Evolutionary conservation across 2,797 vertebrate species (phyloP), one percentile per base, ranked within the genome.

Genomic region (Darevskia nairensis): DNA sequence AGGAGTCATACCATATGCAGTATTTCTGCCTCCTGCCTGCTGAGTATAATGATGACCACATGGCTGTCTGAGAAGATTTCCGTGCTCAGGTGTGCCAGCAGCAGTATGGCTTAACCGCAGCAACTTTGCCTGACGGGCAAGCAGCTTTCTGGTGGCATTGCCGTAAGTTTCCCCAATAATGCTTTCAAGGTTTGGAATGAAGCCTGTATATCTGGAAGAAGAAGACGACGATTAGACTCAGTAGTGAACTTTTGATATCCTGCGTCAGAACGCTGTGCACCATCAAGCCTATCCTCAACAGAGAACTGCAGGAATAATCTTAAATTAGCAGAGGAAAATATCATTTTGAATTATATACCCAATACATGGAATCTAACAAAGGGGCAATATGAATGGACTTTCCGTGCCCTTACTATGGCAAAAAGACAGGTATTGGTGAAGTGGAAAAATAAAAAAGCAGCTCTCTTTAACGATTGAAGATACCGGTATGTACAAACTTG

Each of bases 111-210:
- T 85, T 39, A 89, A 68, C 6, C 5, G 69, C 35, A 68, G 32
- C 69, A 50, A 55, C 71, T 72, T 81, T 21, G 77, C 17, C 44
- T 29, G 77, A n/a, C 25, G 78, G 32, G n/a, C 17, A 61, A 89
- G 59, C 39, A 85, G 78, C 29, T 81, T 76, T 69, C 71, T 41
- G 64, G 41, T 85, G 15, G 88, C 77, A 66, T 85, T 85, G 55
- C 82, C 82, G 21, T 85, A 76, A 25, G 83, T 89, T 85, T 89
- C 88, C 44, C 82, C 71, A 89, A 85, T 19, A 13, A 85, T 3
- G 15, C 27, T 76, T 85, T 89, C 76, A 39, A 85, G 69, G 15
- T 85, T 80, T 66, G 88, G 88, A 75, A 85, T 81, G 32, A 80
- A 85, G 27, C 87, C 82, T 84, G 82, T 84, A 23, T 80, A 89